Evolutionary conservation across 2,888 invertebrate genomes (phyloP).

Genomic region (Autographa pulchrina): DNA sequence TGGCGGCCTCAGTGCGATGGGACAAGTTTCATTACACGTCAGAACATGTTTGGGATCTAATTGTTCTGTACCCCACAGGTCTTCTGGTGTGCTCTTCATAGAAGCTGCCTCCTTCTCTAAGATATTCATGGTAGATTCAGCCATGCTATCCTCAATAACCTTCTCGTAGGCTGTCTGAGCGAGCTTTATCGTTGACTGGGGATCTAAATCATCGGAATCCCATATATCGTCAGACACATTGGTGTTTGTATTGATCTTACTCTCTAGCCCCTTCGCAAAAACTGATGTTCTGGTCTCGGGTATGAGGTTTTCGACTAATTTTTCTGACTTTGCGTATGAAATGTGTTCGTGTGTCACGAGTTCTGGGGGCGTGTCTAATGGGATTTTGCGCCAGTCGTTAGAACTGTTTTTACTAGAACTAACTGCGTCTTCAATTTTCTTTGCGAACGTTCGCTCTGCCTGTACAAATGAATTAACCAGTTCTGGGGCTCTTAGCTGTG

Average conservation of each 20-base stretch:
- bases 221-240: slow-evolving; percentile 8
- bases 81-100: slow-evolving; percentile 4
- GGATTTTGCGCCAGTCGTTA: too few species aligned
- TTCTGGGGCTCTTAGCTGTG: too few species aligned
- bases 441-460: too few species aligned
- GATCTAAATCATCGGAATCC: background rate
- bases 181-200: background rate
- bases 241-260: background rate
- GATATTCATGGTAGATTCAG: background rate
- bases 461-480: too few species aligned
- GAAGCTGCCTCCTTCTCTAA: background rate
- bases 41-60: slow-evolving; percentile 44
- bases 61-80: slow-evolving; percentile 20
- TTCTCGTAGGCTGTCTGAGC: background rate
- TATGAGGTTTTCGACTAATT: background rate
- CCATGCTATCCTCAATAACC: background rate
- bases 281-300: background rate
- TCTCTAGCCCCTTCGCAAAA: background rate
- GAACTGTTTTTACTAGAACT: too few species aligned
- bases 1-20: slow-evolving; percentile 39
- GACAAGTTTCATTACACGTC: slow-evolving; percentile 52
- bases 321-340: background rate
- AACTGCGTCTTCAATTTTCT: too few species aligned
- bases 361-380: background rate
- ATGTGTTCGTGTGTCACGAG: background rate